Conservation (phyloP, 2,888 invertebrate genomes). For the Oligia strigilis region DNA sequence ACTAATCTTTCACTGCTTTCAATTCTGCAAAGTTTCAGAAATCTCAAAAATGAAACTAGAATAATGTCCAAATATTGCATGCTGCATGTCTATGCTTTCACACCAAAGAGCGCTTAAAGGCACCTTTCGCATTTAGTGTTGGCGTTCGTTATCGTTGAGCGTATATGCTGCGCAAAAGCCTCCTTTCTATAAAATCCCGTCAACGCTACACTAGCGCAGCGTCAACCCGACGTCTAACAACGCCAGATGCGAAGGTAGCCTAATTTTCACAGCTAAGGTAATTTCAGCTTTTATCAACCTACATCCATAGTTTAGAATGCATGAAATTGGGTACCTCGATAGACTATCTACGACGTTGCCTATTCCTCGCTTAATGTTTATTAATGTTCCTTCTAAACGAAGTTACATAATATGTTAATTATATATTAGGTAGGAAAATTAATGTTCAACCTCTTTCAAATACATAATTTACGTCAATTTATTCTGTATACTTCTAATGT, state of each 20-base stretch:
- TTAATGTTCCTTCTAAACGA: constrained; percentile 16
- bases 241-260: constrained; percentile 9
- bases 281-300: constrained; percentile 13
- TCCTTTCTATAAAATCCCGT: background rate
- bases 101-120: background rate
- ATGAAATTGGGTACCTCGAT: background rate
- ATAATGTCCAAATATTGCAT: constrained; percentile 19
- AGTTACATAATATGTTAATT: background rate
- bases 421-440: constrained; percentile 11
- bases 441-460: constrained; percentile 18
- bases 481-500: constrained; percentile 11
- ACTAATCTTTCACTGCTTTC: background rate
- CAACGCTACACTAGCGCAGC: background rate
- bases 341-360: background rate
- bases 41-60: background rate
- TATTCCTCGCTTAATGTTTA: constrained; percentile 22
- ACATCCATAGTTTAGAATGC: constrained; percentile 1
- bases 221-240: background rate
- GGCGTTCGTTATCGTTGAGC: background rate
- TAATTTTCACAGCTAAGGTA: constrained; percentile 27
- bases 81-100: constrained; percentile 11
- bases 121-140: background rate
- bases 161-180: background rate
- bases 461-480: constrained; percentile 23
- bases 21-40: background rate